phyloP scores from a whole-genome alignment of 2,113 vertebrate genomes.

The Toxotes jaculatrix region DNA sequence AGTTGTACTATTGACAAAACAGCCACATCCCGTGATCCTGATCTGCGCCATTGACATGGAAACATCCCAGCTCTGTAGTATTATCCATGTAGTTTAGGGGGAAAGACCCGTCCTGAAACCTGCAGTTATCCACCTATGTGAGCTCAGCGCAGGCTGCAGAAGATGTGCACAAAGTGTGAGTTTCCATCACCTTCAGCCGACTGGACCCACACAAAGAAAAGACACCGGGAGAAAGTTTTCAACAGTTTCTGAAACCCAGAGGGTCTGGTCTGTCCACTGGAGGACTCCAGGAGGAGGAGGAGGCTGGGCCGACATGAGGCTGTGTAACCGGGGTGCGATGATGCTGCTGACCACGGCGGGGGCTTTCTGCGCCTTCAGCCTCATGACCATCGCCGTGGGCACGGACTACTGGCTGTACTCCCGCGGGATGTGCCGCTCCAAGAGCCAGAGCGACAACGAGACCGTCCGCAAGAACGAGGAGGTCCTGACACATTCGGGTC shows the following conservation, averaged over 20 bases:
- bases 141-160: not conserved
- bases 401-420: slow-evolving; percentile 99
- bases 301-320: slow-evolving; percentile 88
- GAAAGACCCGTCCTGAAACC: not conserved
- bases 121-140: not conserved
- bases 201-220: slow-evolving; percentile 28
- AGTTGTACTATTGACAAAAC: not conserved
- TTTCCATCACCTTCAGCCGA: slow-evolving; percentile 19
- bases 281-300: slow-evolving; percentile 6
- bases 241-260: slow-evolving; percentile 10
- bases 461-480: slow-evolving; percentile 96
- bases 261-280: not conserved
- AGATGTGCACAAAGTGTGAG: slow-evolving; percentile 4
- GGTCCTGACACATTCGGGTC: slow-evolving; percentile 96
- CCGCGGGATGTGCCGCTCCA: slow-evolving; percentile 93
- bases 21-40: not conserved
- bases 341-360: slow-evolving; percentile 97
- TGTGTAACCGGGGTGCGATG: slow-evolving; percentile 93
- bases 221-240: slow-evolving; percentile 28
- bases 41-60: slow-evolving; percentile 20
- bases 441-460: slow-evolving; percentile 92
- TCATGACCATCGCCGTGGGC: slow-evolving; percentile 98
- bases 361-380: slow-evolving; percentile 96
- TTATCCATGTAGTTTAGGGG: not conserved
- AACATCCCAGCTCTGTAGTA: not conserved